These are phyloP conservation scores for Pseudobourletiella spinata DNA, from an alignment of 1,140 invertebrate species.

Conservation along the genomic window DNA sequence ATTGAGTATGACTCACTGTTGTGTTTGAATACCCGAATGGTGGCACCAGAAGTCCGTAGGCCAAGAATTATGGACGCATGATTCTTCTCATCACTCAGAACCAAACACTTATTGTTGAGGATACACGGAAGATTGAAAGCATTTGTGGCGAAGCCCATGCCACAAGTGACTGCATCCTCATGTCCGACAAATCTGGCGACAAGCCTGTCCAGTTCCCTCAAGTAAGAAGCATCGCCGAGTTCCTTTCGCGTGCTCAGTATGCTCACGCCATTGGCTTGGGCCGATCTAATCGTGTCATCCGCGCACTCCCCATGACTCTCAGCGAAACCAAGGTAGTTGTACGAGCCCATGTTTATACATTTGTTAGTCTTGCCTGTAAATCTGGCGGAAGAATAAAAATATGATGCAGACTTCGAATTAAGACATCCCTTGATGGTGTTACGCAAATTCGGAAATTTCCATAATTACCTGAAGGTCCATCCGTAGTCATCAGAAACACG, in stretches of 20 bases:
- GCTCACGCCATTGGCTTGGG: constrained; percentile 59
- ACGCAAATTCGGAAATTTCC: not conserved
- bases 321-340: constrained; percentile 87
- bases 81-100: constrained; percentile 92
- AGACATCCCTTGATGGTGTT: not conserved
- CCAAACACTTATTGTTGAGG: constrained; percentile 70
- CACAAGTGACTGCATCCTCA: constrained; percentile 89
- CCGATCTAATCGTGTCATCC: constrained; percentile 53
- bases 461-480: constrained; percentile 85
- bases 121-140: constrained; percentile 83
- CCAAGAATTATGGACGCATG: constrained; percentile 94
- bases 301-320: constrained; percentile 65
- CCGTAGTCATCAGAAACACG: constrained; percentile 73
- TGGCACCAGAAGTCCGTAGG: constrained; percentile 74
- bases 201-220: constrained; percentile 69
- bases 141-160: constrained; percentile 99
- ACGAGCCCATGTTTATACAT: constrained; percentile 83
- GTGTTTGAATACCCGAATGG: constrained; percentile 81
- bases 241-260: constrained; percentile 49
- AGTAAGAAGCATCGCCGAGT: constrained; percentile 60
- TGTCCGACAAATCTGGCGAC: constrained; percentile 85
- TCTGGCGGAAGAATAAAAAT: constrained; percentile 45
- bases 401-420: not conserved
- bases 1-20: constrained; percentile 53
- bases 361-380: constrained; percentile 66